Percentiles rank a stretch among this genome's conserved stretches.
Evolutionary conservation across 2,888 invertebrate genomes (phyloP).

Genomic region (Sminthurinus aureus): DNA sequence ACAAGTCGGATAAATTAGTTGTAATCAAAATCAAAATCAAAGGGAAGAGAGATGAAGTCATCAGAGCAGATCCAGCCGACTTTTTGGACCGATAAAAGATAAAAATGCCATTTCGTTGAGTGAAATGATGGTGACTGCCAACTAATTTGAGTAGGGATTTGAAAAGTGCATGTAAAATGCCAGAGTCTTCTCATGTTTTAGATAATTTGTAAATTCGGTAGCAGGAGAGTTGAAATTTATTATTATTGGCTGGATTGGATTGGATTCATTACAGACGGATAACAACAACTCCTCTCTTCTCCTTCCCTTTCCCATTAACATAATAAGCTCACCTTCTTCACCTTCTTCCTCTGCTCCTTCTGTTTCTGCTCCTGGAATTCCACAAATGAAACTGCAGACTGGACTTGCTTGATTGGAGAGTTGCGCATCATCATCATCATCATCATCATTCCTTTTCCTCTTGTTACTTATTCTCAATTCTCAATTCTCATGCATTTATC

Average conservation of each 20-base stretch:
- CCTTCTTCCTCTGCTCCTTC: constrained; percentile 17
- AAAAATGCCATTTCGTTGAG: no score
- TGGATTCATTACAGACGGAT: constrained; percentile 38
- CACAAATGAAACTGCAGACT: background rate
- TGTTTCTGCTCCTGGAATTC: background rate
- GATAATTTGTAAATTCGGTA: constrained; percentile 1
- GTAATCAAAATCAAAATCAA: constrained; percentile 40
- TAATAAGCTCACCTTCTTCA: constrained; percentile 16
- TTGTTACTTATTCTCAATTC: background rate
- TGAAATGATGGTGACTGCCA: constrained; percentile 26
- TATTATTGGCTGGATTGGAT: constrained; percentile 38
- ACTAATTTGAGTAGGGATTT: background rate
- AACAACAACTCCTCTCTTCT: constrained; percentile 15
- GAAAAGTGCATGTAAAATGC: background rate
- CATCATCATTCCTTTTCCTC: background rate
- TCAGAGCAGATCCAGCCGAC: constrained; percentile 22
- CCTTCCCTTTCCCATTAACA: constrained; percentile 24
- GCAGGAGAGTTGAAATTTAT: constrained; percentile 14
- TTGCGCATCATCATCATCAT: background rate
- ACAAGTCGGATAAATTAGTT: constrained; percentile 37
- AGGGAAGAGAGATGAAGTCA: constrained; percentile 31
- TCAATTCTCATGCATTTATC: background rate
- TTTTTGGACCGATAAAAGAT: no score
- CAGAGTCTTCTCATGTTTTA: background rate
- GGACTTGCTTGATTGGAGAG: no score